Evolutionary conservation across 2,888 invertebrate genomes (phyloP).

Genomic region (Aquatica leii): DNA sequence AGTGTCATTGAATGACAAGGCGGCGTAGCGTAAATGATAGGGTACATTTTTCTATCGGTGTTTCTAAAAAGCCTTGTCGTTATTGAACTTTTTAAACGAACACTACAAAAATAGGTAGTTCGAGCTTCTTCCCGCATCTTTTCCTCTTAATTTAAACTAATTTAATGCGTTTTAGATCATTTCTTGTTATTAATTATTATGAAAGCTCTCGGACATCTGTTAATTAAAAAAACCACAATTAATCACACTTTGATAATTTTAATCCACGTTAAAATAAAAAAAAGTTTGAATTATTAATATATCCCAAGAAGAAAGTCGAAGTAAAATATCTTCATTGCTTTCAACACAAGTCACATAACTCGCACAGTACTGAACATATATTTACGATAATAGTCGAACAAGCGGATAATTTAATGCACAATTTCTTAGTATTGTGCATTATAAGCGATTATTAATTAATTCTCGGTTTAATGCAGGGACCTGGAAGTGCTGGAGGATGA

Average conservation of each 20-base stretch:
- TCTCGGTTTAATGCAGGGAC: conserved; percentile 46
- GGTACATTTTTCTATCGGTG: conserved; percentile 38
- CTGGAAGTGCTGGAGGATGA: conserved; percentile 47
- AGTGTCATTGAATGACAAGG: conserved; percentile 39
- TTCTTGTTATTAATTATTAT: not conserved
- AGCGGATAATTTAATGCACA: conserved; percentile 44
- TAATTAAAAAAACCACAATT: not conserved
- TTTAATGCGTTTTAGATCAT: conserved; percentile 6
- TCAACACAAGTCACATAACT: conserved; percentile 39
- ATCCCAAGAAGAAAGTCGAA: conserved; percentile 25
- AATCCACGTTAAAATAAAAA: not conserved
- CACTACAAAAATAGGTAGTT: not conserved
- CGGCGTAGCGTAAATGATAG: conserved; percentile 38
- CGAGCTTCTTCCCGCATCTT: no score
- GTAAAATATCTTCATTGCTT: conserved; percentile 40
- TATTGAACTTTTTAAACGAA: conserved; percentile 20
- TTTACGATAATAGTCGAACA: conserved; percentile 49
- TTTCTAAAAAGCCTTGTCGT: conserved; percentile 22
- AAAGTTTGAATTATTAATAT: conserved; percentile 16
- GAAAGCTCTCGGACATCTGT: no score
- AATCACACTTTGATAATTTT: not conserved
- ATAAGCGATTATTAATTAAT: conserved; percentile 51
- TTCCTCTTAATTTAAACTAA: conserved; percentile 1
- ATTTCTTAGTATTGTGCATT: conserved; percentile 48
- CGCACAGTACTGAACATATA: conserved; percentile 37